Base-by-base conservation (phyloP, 2,113 vertebrate species). In the Pardalotus punctatus region DNA sequence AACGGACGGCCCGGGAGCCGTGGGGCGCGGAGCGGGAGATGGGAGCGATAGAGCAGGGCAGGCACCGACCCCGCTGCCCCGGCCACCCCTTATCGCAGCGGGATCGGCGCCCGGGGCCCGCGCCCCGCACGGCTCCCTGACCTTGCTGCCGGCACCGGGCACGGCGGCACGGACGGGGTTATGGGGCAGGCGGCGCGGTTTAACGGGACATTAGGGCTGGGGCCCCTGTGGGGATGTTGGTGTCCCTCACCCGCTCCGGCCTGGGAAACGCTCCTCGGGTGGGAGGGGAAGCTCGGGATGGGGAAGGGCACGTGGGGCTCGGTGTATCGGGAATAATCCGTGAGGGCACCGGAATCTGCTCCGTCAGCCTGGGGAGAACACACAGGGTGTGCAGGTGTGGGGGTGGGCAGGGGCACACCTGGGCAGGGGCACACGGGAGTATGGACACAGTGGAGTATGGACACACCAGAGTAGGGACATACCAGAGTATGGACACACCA, bases 11-110 rank as follows among this genome's bases (percentile, higher is more conserved):
- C 74, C 70, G 42, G 81, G 35, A 22, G 65, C 42, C 9, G 8
- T 33, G 72, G 65, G 45, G 21, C 33, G 10, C 31, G 64, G 21
- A 50, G 51, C 51, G 35, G 64, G 51, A 5, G 96, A 96, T 96
- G 90, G 90, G 4, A 69, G 87, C n/a, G 96, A 96, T 96, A 95
- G 88, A 25, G 96, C 96, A 96, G 90, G 7, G 71, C 47, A 0
- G 33, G 62, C 22, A 0, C 22, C 8, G 53, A n/a, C 56, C 81
- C 48, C 10, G 31, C 25, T 11, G 27, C 57, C 62, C 81, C 8
- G 11, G 27, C 65, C 72, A 8, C 2, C 43, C 27, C 72, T 94
- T 96, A 96, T 96, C 95, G 3, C 64, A 11, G 1, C 2, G 43
- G 8, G 4, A 95, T 95, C 95, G 4, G 3, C 23, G 80, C 81